Evolutionary conservation across 2,113 vertebrate species (phyloP), one percentile per base, ranked within the genome.

Genomic region (Talpa occidentalis): DNA sequence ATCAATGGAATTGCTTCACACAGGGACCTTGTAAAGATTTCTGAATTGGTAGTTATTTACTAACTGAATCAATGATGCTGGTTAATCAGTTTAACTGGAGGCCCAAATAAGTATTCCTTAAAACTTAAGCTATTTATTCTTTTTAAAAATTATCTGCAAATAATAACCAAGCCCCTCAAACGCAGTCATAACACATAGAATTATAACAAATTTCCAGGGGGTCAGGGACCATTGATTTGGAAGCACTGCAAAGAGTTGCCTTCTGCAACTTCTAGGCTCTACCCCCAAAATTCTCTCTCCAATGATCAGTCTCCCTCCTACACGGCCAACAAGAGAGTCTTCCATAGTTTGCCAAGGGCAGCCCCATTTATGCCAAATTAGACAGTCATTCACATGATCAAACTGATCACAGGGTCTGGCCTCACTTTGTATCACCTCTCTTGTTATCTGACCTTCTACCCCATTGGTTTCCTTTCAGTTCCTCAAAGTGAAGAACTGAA

Each of bases 1-100:
- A 94, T 69, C 60, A 73, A 88, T 28, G 3, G 3, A 21, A 35
- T 90, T 90, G 60, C 74, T 95, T 95, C 82, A 66, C 77, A 90
- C 67, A 59, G 59, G 0, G 5, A 64, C 78, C 44, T 52, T 60
- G 67, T 64, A 91, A 85, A 88, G 54, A 72, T 37, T 82, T 92
- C 64, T 28, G 49, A 80, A 66, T 69, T 88, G 24, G 54, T 56
- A 76, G 54, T 77, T 77, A 80, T n/a, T 78, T 49, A 84, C 40
- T 90, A 77, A 85, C 40, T 81, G 40, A 76, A 92, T 92, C 84
- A 74, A 47, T 44, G 16, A 54, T 81, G 15, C 54, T 76, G 26
- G 37, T 9, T 47, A 96, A 84, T 88, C 77, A 47, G 69, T 40
- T 70, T 83, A 77, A 76, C 11, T 69, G 32, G 40, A 87, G 28